Evolutionary conservation across 2,888 invertebrate genomes (phyloP), one percentile per base, ranked within the genome.

Genomic region (Caradrina clavipalpis): DNA sequence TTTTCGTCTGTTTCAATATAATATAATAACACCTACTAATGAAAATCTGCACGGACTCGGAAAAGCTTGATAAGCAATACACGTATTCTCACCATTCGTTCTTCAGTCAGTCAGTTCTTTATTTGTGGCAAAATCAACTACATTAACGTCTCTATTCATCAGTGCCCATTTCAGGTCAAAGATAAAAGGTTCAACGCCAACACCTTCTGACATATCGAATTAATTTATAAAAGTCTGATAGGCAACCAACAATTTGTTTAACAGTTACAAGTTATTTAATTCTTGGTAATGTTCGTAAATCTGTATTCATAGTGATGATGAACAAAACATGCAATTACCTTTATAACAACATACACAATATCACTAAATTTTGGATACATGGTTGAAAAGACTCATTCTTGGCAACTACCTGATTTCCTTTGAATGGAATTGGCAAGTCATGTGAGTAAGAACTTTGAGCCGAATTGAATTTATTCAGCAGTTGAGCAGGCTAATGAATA

Each of bases 141-240:
- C 45, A 80, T 59, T 76, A 67, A 22, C 53, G 56, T 19, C n/a
- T 49, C 76, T 75, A 76, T 80, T 80, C 62, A 69, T 76, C 76
- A 76, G 55, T 21, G 31, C 11, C 61, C 17, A 50, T 64, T 76
- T 63, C 17, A 58, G 58, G 51, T 39, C 50, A 69, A 26, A 58
- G 57, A 69, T 61, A 61, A 58, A 77, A 65, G 53, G 53, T 65
- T 54, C 42, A 31, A 62, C 53, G 42, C 26, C 51, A 22, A 64
- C 22, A 54, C 55, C 54, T 56, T 53, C 17, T 6, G 50, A 35
- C 21, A 39, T 63, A 58, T 67, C 45, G 56, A 26, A 54, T n/a
- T 60, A 31, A 78, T 84, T 81, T 73, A 39, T 71, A 50, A 57
- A 69, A 72, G 66, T 67, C 70, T 42, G 35, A n/a, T 47, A 22